Percentiles rank a stretch among this genome's conserved stretches.
Conservation (phyloP, 2,113 vertebrate genomes). For the Ancistrus triradiatus region DNA sequence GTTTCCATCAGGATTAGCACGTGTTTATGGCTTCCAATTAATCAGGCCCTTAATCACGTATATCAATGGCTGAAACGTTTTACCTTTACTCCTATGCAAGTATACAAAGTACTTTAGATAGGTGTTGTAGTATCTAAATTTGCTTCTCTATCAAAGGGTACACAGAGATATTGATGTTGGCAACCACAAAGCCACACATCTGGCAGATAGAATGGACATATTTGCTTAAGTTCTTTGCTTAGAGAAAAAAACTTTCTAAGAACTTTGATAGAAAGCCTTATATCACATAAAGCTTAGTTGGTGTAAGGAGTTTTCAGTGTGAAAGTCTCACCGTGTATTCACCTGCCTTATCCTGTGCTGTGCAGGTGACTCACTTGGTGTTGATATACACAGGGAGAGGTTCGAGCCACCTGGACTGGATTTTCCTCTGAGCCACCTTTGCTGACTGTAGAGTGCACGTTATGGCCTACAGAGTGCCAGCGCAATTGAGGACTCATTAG, state of each 20-base stretch:
- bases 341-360: background rate
- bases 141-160: slow-evolving; percentile 14
- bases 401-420: background rate
- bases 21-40: background rate
- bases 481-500: slow-evolving; percentile 13
- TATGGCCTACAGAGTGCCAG: background rate
- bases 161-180: slow-evolving; percentile 2
- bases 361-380: slow-evolving; percentile 3
- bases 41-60: background rate
- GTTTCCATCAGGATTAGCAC: too few relatives aligned
- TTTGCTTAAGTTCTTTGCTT: background rate
- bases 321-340: background rate
- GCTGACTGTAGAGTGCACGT: background rate
- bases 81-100: background rate
- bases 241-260: background rate
- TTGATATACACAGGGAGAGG: background rate
- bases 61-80: background rate
- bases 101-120: slow-evolving; percentile 6
- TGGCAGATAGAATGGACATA: background rate
- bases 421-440: background rate
- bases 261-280: background rate
- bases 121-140: slow-evolving; percentile 2
- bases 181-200: background rate
- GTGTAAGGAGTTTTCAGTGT: background rate
- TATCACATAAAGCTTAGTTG: background rate